phyloP scores from a whole-genome alignment of 2,113 vertebrate species.

The Paedocypris sp. region DNA sequence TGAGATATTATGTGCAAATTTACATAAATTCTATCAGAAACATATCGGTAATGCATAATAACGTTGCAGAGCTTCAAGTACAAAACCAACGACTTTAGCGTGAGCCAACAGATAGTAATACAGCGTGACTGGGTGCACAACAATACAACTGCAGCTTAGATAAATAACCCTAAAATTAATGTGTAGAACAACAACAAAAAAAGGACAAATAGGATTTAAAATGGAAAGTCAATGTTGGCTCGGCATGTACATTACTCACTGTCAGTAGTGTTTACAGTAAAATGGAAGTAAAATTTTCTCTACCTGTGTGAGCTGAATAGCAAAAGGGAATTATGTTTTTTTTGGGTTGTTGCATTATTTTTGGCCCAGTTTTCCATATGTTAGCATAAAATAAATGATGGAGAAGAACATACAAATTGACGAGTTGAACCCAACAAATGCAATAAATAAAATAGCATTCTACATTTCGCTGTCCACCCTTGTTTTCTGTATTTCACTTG shows the following conservation, averaged over 20 bases:
- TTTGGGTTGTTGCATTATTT: too few species aligned
- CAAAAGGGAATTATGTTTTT: too few species aligned
- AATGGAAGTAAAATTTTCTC: background rate
- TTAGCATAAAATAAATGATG: too few species aligned
- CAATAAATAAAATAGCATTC: conserved; percentile 36
- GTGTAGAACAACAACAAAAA: background rate
- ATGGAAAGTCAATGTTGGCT: background rate
- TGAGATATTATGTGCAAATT: background rate
- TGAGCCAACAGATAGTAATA: too few species aligned
- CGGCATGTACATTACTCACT: background rate
- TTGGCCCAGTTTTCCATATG: too few species aligned
- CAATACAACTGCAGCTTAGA: too few species aligned
- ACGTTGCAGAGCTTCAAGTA: background rate
- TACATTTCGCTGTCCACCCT: background rate
- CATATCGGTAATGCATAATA: background rate
- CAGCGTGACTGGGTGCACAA: too few species aligned
- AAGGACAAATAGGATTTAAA: background rate
- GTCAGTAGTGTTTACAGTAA: background rate
- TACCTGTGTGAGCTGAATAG: background rate
- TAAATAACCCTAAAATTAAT: background rate
- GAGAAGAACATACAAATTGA: too few species aligned
- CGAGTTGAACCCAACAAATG: conserved; percentile 29
- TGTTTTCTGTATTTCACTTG: conserved; percentile 11
- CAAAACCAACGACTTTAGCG: too few species aligned
- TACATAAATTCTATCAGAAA: background rate